phyloP scores from a whole-genome alignment of 2,113 vertebrate genomes.

The Lycaon pictus region DNA sequence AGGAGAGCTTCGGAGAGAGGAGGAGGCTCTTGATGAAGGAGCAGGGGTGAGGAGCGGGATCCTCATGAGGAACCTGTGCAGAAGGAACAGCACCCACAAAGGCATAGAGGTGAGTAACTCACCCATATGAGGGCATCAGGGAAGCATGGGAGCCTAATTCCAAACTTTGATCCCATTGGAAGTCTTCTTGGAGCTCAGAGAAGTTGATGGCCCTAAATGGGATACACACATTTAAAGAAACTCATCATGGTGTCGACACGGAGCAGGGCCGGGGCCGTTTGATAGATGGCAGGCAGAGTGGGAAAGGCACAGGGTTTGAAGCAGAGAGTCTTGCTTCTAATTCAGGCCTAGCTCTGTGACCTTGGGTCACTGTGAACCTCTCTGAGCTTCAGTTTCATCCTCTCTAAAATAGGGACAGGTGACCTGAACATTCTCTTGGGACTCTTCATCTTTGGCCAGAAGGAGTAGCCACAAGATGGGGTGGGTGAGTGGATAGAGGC shows the following conservation, averaged over 20 bases:
- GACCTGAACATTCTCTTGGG: not conserved
- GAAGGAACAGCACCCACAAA: not conserved
- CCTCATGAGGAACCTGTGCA: not conserved
- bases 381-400: not conserved
- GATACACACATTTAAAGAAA: not conserved
- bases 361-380: not conserved
- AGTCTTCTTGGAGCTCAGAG: not conserved
- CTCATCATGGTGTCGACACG: rapidly evolving
- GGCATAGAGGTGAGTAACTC: rapidly evolving
- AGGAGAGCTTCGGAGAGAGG: not conserved
- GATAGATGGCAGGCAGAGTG: rapidly evolving
- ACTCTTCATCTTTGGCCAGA: not conserved
- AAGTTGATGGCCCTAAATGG: not conserved
- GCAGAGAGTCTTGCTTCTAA: not conserved
- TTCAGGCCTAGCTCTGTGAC: not conserved
- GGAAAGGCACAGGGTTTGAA: not conserved
- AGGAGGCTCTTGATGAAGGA: not conserved
- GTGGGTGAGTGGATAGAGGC: not conserved
- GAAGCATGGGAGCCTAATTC: not conserved
- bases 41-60: not conserved
- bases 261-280: not conserved
- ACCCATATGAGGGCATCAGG: rapidly evolving
- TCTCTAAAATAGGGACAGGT: not conserved
- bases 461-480: not conserved
- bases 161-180: not conserved